A percentile compares a stretch with the other conserved stretches of the same genome.
These are phyloP conservation scores for Sycophaga agraensis DNA, from an alignment of 1,140 invertebrate species.

Conservation along the genomic window DNA sequence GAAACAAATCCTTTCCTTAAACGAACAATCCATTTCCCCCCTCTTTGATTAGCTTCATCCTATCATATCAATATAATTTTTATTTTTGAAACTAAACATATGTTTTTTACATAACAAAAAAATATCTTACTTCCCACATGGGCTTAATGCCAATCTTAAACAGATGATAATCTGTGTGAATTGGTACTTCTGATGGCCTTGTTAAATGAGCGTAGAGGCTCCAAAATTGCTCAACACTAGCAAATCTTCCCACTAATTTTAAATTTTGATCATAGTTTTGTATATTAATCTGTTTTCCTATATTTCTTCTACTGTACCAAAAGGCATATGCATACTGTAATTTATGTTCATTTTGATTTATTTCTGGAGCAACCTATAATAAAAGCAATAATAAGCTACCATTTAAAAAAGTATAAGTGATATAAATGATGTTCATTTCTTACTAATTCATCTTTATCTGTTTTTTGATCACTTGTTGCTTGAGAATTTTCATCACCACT, in stretches of 20 bases:
- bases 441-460: slow-evolving; percentile 52
- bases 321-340: slow-evolving; percentile 87
- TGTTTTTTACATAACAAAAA: background rate
- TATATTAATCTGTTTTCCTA: slow-evolving; percentile 66
- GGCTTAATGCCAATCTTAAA: slow-evolving; percentile 99
- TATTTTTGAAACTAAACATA: slow-evolving; percentile 3
- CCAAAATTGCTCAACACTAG: slow-evolving; percentile 97
- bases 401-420: background rate
- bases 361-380: slow-evolving; percentile 61
- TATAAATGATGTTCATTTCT: slow-evolving; percentile 30
- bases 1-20: slow-evolving; percentile 93
- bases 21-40: slow-evolving; percentile 96
- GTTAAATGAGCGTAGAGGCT: slow-evolving; percentile 88
- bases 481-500: slow-evolving; percentile 62
- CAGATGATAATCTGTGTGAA: slow-evolving; percentile 92
- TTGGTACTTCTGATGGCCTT: slow-evolving; percentile 82
- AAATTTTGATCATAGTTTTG: slow-evolving; percentile 73
- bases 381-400: slow-evolving; percentile 4
- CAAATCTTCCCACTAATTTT: slow-evolving; percentile 80
- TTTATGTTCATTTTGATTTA: slow-evolving; percentile 78
- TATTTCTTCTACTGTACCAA: slow-evolving; percentile 81
- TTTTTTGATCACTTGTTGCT: slow-evolving; percentile 50
- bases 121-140: slow-evolving; percentile 86
- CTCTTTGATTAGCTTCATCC: slow-evolving; percentile 91
- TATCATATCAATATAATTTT: slow-evolving; percentile 42